These are phyloP conservation scores for Pseudoips prasinana DNA, from an alignment of 2,888 invertebrate species.

Conservation along the genomic window DNA sequence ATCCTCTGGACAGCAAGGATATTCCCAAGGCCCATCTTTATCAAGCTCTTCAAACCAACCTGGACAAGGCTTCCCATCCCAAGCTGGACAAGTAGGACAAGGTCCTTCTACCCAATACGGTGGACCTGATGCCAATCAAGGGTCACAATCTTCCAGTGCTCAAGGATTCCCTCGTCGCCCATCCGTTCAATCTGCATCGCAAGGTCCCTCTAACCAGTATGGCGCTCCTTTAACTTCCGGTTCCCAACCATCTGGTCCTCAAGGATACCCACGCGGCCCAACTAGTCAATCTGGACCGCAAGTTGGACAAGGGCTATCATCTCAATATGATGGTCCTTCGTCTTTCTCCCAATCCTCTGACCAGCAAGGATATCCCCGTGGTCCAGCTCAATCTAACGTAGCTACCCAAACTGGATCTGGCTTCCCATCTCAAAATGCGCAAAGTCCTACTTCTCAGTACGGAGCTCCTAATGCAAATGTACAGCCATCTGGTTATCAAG, in stretches of 20 bases:
- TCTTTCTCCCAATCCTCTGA: not conserved
- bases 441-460: slow-evolving; percentile 19
- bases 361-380: not conserved
- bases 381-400: not conserved
- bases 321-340: slow-evolving; percentile 15
- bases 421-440: slow-evolving; percentile 3
- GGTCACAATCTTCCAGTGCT: not conserved
- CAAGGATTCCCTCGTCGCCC: not conserved
- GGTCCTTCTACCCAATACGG: slow-evolving; percentile 10
- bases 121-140: slow-evolving; percentile 6
- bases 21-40: slow-evolving; percentile 12
- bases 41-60: not conserved
- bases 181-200: slow-evolving; percentile 2
- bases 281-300: slow-evolving; percentile 6
- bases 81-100: slow-evolving; percentile 2
- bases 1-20: slow-evolving; percentile 5
- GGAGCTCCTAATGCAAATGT: slow-evolving; percentile 9
- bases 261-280: not conserved
- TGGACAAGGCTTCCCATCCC: slow-evolving; percentile 13
- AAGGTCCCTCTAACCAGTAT: slow-evolving; percentile 18
- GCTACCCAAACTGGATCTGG: not conserved
- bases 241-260: not conserved
- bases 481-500: not conserved
- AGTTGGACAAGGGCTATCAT: not conserved
- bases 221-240: slow-evolving; percentile 8